Base-by-base conservation (phyloP, 2,888 invertebrate genomes). In the Tachina grossa region DNA sequence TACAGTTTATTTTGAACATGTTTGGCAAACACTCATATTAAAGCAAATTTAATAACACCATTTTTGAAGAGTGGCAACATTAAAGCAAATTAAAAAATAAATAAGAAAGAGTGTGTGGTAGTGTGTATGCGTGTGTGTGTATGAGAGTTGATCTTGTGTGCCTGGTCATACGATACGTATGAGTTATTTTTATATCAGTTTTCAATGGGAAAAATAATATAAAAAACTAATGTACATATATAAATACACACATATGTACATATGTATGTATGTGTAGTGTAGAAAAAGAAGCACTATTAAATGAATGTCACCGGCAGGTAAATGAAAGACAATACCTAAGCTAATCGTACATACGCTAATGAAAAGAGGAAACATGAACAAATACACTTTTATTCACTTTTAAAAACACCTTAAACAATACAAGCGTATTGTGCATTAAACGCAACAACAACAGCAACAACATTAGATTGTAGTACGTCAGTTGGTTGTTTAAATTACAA, bases 401-500 rank as follows among this genome's bases (percentile, higher is more conserved):
- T 3, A 74, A 53, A 55, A 66, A 68, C 51, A 68, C 47, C n/a
- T 11, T 14, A 59, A 57, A 65, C 71, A 76, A 66, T 65, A 49
- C 49, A 45, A 66, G n/a, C 6, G 51, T n/a, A 51, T 47, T 9
- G 39, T 49, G 39, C 39, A 49, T 51, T 53, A 63, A 45, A 68
- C 47, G 53, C 65, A 53, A 59, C 41, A 59, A 69, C 22, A 51
- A 69, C 9, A 66, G 55, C 19, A 61, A 53, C 14, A 41, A 63
- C 49, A 39, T 55, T 65, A 49, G 39, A n/a, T 63, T 76, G 39
- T 68, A 72, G 68, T 72, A 72, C 77, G 45, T 72, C 72, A 68
- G 76, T 72, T 80, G 72, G 83, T 66, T 83, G 79, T 39, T 83
- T 66, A 85, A 85, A 85, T 85, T 83, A 85, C 85, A 79, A 72